Evolutionary conservation across 2,888 invertebrate species (phyloP), one percentile per base, ranked within the genome.

Genomic region (Eudemis profundana): DNA sequence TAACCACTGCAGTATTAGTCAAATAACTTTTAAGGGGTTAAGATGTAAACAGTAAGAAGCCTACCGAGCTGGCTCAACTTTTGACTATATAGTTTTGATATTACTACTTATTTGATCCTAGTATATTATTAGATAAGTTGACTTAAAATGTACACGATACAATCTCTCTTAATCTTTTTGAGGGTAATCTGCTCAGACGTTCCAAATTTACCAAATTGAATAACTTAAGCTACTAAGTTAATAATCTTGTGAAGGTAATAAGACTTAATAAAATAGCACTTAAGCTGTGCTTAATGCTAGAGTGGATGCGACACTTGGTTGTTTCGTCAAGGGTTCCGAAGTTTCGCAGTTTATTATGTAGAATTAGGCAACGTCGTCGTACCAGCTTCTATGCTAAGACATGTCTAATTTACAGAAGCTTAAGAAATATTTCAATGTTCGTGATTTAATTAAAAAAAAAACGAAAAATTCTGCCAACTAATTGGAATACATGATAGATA

Each of bases 201-300:
- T 42, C 12, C 10, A 8, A 49, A 15, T 50, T 50, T 38, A 53
- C 54, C 47, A 23, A 56, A 57, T 54, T 51, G 44, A 36, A 19
- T 54, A 44, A 61, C 50, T 44, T 17, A 57, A 62, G 51, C 57
- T 61, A 21, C 57, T 46, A 56, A 61, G 54, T 50, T 62, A 21
- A 54, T 56, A 66, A 66, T 66, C 68, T 38, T 65, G 63, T 69
- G 68, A 68, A 61, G 67, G 68, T 70, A 70, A 69, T 56, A 59
- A 61, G 65, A 60, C 61, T 62, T 70, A 69, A 67, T 70, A 68
- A 72, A 71, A 66, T 54, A 51, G 46, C 70, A 54, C 61, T 69
- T 68, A 72, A 59, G 66, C 64, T 68, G 61, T 50, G 66, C 62
- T 68, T 64, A 69, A 66, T 66, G 67, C 68, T 67, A 69, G 61